Percentiles rank a stretch among this genome's conserved stretches.
phyloP scores from a whole-genome alignment of 2,888 invertebrate species.

The Petrolisthes manimaculis region DNA sequence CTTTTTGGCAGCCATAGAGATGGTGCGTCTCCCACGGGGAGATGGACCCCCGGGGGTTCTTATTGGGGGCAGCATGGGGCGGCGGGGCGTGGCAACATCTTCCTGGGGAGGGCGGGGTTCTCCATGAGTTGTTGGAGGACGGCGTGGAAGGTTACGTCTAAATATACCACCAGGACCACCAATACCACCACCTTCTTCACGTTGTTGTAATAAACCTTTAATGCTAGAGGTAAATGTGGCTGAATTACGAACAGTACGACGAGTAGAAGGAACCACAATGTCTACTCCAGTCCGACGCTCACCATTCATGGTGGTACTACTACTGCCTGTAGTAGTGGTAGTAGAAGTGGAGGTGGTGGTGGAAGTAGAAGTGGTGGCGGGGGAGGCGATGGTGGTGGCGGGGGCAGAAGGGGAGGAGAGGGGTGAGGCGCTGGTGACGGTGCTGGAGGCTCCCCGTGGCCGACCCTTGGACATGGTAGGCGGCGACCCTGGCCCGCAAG shows the following conservation, averaged over 20 bases:
- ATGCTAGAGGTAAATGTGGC: conserved; percentile 55
- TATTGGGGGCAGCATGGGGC: conserved; percentile 28
- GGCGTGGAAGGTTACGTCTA: conserved; percentile 38
- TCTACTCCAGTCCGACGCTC: conserved; percentile 42
- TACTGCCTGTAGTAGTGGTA: conserved; percentile 13
- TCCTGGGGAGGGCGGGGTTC: conserved; percentile 38
- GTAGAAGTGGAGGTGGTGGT: conserved; percentile 11
- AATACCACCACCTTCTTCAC: conserved; percentile 30
- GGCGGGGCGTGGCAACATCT: conserved; percentile 27
- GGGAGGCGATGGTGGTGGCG: conserved; percentile 22
- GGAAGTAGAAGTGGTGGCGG: conserved; percentile 26
- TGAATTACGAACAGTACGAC: conserved; percentile 40
- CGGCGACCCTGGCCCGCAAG: conserved; percentile 57
- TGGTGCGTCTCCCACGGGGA: conserved; percentile 40
- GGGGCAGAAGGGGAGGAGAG: conserved; percentile 18
- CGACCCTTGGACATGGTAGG: conserved; percentile 62
- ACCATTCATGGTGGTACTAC: conserved; percentile 32
- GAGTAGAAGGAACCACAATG: conserved; percentile 37
- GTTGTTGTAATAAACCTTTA: conserved; percentile 51
- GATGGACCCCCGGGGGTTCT: conserved; percentile 46
- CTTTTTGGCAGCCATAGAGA: conserved; percentile 40
- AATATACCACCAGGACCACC: conserved; percentile 38
- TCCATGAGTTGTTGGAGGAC: conserved; percentile 25
- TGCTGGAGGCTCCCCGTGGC: conserved; percentile 37
- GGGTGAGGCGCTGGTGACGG: conserved; percentile 15